Percentiles rank a stretch among this genome's conserved stretches.
These are phyloP conservation scores for Pollenia amentaria DNA, from an alignment of 2,888 invertebrate species.

Conservation along the genomic window DNA sequence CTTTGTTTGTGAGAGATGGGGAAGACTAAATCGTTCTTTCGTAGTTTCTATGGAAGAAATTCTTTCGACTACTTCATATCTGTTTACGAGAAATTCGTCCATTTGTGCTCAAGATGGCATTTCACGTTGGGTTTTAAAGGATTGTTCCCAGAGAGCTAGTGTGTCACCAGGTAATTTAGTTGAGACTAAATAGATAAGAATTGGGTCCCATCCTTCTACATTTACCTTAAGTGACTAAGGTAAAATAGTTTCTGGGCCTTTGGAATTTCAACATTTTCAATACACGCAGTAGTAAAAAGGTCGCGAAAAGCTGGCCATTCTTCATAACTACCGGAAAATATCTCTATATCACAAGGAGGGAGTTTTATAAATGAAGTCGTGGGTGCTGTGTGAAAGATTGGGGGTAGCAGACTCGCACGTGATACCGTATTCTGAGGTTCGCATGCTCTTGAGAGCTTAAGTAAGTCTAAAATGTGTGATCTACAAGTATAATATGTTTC, in stretches of 20 bases:
- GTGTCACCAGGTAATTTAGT: background rate
- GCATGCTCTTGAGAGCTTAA: background rate
- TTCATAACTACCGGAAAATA: constrained; percentile 31
- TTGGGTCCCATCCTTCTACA: constrained; percentile 2
- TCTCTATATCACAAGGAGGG: no score
- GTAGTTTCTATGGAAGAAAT: background rate
- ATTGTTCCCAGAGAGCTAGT: constrained; percentile 8
- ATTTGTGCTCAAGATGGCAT: background rate
- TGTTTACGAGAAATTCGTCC: constrained; percentile 6
- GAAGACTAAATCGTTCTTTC: background rate
- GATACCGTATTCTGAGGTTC: background rate
- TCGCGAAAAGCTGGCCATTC: constrained; percentile 39
- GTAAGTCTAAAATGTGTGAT: constrained; percentile 14
- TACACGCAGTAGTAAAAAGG: constrained; percentile 27
- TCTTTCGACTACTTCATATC: background rate
- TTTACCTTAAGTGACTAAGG: background rate
- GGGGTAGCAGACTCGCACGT: background rate
- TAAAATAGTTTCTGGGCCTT: constrained; percentile 15
- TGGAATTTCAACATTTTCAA: background rate
- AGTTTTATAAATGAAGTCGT: no score
- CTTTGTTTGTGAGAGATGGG: background rate
- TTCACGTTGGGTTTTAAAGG: background rate
- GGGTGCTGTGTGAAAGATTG: background rate
- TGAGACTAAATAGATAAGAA: constrained; percentile 14
- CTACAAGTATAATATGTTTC: background rate